Conservation (phyloP, 2,113 vertebrate genomes). For the Siniperca knerii region DNA sequence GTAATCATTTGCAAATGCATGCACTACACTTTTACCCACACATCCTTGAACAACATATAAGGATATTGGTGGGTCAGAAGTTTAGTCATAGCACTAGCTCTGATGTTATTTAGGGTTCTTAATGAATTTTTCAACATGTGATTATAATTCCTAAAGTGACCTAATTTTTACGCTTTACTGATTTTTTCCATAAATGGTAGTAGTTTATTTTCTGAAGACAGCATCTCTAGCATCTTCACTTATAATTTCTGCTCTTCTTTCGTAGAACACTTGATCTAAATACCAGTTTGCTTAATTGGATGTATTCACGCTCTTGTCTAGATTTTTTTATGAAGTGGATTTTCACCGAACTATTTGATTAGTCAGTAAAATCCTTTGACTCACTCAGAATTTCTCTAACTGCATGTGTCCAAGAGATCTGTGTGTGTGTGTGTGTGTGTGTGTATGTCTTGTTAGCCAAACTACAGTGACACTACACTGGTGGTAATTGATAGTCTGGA, state of each 20-base stretch:
- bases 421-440: conserved; percentile 4
- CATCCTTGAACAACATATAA: background rate
- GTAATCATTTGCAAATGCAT: conserved; percentile 1
- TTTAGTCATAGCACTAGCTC: background rate
- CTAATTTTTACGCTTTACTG: conserved; percentile 9
- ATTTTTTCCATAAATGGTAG: conserved; percentile 1
- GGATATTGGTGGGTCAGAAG: background rate
- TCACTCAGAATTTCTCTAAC: conserved; percentile 48
- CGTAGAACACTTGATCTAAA: conserved; percentile 31
- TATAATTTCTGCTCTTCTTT: conserved; percentile 1
- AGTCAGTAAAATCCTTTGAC: conserved; percentile 43
- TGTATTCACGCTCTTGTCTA: conserved; percentile 1
- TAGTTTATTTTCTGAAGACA: conserved; percentile 17
- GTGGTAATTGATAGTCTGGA: conserved; percentile 86
- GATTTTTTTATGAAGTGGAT: conserved; percentile 33
- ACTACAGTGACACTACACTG: conserved; percentile 77
- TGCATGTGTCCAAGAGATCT: conserved; percentile 29
- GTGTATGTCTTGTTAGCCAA: conserved; percentile 60
- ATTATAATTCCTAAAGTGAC: conserved; percentile 14
- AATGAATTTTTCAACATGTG: background rate
- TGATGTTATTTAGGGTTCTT: background rate
- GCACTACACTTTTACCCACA: background rate
- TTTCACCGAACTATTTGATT: conserved; percentile 44
- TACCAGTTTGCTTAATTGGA: conserved; percentile 39
- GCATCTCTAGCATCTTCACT: conserved; percentile 20